These are phyloP conservation scores for Campopleginae sp. DNA, from an alignment of 2,888 invertebrate genomes.

Conservation along the genomic window DNA sequence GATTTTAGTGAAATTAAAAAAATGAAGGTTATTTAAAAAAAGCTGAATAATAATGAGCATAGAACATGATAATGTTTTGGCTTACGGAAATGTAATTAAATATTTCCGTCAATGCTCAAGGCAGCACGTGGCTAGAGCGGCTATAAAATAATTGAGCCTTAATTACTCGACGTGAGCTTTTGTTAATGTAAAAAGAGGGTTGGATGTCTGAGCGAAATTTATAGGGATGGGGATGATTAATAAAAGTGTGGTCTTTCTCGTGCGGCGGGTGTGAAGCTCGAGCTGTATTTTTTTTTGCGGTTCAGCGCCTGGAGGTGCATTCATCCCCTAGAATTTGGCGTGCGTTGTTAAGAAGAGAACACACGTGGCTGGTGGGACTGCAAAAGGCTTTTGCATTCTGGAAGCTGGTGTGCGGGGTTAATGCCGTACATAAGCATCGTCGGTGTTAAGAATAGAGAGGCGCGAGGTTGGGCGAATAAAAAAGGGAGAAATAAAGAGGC, in stretches of 20 bases:
- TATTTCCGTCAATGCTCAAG: slow-evolving; percentile 46
- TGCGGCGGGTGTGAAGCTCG: slow-evolving; percentile 6
- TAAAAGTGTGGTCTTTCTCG: slow-evolving; percentile 14
- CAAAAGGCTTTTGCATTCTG: slow-evolving; percentile 52
- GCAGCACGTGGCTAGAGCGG: slow-evolving; percentile 43
- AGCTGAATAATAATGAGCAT: neutral
- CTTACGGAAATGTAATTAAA: slow-evolving; percentile 43
- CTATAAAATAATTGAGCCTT: slow-evolving; percentile 71
- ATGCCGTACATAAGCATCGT: slow-evolving; percentile 24
- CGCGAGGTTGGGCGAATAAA: neutral
- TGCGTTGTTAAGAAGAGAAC: slow-evolving; percentile 2
- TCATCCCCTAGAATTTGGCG: slow-evolving; percentile 43
- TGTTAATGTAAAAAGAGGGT: neutral
- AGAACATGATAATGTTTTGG: no score
- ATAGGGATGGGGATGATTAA: slow-evolving; percentile 23
- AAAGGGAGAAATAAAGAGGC: slow-evolving; percentile 17
- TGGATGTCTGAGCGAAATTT: slow-evolving; percentile 23
- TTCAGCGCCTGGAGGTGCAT: slow-evolving; percentile 43
- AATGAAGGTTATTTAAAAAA: neutral
- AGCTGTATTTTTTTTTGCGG: slow-evolving; percentile 27
- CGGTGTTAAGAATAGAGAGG: slow-evolving; percentile 43
- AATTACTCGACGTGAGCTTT: slow-evolving; percentile 69
- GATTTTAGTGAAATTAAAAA: neutral
- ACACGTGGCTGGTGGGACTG: neutral
- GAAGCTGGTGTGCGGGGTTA: slow-evolving; percentile 8